These are phyloP conservation scores for Drosophila sproati DNA, from an alignment of 1,140 invertebrate genomes.

Conservation along the genomic window DNA sequence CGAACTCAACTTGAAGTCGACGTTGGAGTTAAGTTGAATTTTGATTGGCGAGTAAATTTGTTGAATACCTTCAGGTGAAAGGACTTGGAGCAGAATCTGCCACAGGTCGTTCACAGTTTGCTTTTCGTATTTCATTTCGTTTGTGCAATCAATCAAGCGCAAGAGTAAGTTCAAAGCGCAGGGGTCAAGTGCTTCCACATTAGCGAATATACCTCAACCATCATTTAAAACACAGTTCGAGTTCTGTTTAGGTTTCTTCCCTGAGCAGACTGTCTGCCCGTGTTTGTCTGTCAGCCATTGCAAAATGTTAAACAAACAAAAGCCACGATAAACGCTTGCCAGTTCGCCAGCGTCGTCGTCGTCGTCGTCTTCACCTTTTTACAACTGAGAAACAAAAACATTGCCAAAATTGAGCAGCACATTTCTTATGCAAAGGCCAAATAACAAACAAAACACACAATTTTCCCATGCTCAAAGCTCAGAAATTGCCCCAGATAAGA, in stretches of 20 bases:
- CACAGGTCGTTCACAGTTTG: constrained; percentile 25
- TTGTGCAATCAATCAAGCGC: constrained; percentile 69
- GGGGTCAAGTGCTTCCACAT: constrained; percentile 39
- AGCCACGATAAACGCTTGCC: constrained; percentile 25
- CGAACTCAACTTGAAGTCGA: constrained; percentile 2
- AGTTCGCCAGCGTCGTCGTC: neutral
- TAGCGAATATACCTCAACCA: neutral
- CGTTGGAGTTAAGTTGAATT: constrained; percentile 46
- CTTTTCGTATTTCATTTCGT: constrained; percentile 48
- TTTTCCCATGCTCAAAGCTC: constrained; percentile 33
- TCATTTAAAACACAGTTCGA: constrained; percentile 2
- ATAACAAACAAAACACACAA: constrained; percentile 37
- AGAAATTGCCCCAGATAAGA: neutral
- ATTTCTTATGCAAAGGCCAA: constrained; percentile 52
- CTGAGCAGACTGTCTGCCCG: neutral
- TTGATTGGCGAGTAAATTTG: constrained; percentile 50
- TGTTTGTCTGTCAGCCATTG: neutral
- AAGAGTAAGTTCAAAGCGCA: constrained; percentile 51
- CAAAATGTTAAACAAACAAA: constrained; percentile 29
- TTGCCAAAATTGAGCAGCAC: constrained; percentile 38
- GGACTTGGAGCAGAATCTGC: neutral
- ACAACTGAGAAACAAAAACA: constrained; percentile 40
- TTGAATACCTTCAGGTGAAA: constrained; percentile 32
- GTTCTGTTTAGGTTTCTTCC: constrained; percentile 10
- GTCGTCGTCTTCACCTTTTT: constrained; percentile 34